A percentile compares a stretch with the other conserved stretches of the same genome.
phyloP scores from a whole-genome alignment of 2,797 vertebrate genomes.

The Acrossocheilus fasciatus region DNA sequence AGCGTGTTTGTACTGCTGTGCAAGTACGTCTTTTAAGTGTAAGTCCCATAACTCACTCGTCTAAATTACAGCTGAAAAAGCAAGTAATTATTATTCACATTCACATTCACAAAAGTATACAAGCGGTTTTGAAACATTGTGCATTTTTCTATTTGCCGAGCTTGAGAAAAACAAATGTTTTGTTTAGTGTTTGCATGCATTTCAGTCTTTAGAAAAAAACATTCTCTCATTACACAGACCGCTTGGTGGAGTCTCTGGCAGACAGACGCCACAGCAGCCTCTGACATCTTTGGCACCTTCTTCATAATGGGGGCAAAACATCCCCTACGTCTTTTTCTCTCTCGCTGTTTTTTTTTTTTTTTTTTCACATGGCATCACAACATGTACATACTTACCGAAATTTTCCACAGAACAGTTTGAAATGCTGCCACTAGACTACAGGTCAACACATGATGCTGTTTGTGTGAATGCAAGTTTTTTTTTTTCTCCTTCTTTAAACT shows the following conservation, averaged over 20 bases:
- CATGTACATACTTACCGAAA: slow-evolving; percentile 62
- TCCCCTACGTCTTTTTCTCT: slow-evolving; percentile 16
- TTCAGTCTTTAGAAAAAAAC: slow-evolving; percentile 65
- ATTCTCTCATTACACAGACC: slow-evolving; percentile 74
- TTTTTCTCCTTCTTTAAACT: slow-evolving; percentile 71
- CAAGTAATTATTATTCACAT: slow-evolving; percentile 54
- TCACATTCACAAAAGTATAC: slow-evolving; percentile 24
- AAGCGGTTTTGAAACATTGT: slow-evolving; percentile 52
- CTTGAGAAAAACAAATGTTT: slow-evolving; percentile 70
- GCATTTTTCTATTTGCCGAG: slow-evolving; percentile 70
- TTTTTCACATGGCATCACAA: neutral
- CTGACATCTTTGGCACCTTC: slow-evolving; percentile 73
- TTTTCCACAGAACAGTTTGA: slow-evolving; percentile 65
- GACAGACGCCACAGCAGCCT: slow-evolving; percentile 67
- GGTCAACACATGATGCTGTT: slow-evolving; percentile 75
- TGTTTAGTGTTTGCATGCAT: slow-evolving; percentile 46
- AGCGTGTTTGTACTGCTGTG: slow-evolving; percentile 24
- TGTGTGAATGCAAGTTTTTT: slow-evolving; percentile 45
- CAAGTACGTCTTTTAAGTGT: slow-evolving; percentile 48
- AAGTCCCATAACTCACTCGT: slow-evolving; percentile 44
- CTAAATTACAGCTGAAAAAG: slow-evolving; percentile 40
- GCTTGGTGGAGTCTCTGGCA: slow-evolving; percentile 63
- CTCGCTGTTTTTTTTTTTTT: neutral
- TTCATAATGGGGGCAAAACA: slow-evolving; percentile 60
- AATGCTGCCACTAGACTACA: slow-evolving; percentile 76